These are phyloP conservation scores for Aphidius colemani DNA, from an alignment of 2,888 invertebrate species.

Conservation along the genomic window DNA sequence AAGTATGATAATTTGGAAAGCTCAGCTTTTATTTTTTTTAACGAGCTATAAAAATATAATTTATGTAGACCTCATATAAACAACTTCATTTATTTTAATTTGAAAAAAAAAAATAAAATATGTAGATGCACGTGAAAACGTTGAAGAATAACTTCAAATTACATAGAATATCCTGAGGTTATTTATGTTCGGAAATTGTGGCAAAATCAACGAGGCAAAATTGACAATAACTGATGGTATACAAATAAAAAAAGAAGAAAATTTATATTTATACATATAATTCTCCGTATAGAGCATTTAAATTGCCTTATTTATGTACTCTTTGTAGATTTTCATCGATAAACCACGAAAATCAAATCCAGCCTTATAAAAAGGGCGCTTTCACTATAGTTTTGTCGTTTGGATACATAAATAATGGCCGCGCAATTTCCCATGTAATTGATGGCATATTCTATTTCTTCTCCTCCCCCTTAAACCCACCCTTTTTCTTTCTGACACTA, in stretches of 20 bases:
- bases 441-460: conserved; percentile 45
- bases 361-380: conserved; percentile 33
- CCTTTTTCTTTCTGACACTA: conserved; percentile 18
- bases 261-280: conserved; percentile 18
- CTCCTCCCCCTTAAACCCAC: conserved; percentile 8
- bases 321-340: conserved; percentile 54
- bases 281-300: background rate
- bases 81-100: no score
- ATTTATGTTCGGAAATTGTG: no score
- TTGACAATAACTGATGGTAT: no score
- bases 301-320: conserved; percentile 50
- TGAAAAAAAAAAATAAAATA: no score
- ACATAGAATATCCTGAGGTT: no score
- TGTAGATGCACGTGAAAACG: no score
- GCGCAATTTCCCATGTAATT: conserved; percentile 59
- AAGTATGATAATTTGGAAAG: no score
- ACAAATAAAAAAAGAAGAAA: conserved; percentile 5
- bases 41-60: no score
- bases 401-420: conserved; percentile 40
- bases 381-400: conserved; percentile 31
- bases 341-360: conserved; percentile 32
- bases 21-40: no score
- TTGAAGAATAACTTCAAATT: no score
- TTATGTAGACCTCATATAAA: no score
- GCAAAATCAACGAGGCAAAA: no score